A percentile compares a stretch with the other conserved stretches of the same genome.
These are phyloP conservation scores for Pollimyrus isidori DNA, from an alignment of 2,113 vertebrate genomes.

Conservation along the genomic window DNA sequence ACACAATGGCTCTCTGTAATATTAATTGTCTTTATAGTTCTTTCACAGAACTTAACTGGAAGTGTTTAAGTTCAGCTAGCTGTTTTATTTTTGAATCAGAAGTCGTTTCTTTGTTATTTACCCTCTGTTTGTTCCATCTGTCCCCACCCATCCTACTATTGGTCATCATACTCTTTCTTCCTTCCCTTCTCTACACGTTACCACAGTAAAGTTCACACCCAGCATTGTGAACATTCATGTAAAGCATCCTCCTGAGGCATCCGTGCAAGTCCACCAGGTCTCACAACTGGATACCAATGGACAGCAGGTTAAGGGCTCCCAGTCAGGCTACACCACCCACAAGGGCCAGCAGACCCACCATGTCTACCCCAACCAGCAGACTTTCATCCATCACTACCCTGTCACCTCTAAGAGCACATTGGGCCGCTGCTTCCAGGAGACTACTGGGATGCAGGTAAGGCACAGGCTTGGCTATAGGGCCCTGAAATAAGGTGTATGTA, in stretches of 20 bases:
- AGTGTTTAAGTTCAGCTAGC: not conserved
- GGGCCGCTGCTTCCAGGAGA: conserved; percentile 97
- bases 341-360: conserved; percentile 73
- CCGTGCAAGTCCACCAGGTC: conserved; percentile 95
- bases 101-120: not conserved
- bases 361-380: conserved; percentile 74
- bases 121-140: not conserved
- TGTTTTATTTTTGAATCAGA: not conserved
- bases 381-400: conserved; percentile 74
- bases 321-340: conserved; percentile 69
- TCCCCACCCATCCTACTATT: not conserved
- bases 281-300: conserved; percentile 79
- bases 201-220: conserved; percentile 76
- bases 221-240: conserved; percentile 94
- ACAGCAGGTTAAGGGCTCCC: conserved; percentile 69
- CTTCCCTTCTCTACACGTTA: not conserved
- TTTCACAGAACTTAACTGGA: conserved; percentile 1
- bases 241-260: conserved; percentile 93
- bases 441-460: conserved; percentile 80
- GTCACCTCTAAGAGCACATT: conserved; percentile 80
- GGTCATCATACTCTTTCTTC: not conserved
- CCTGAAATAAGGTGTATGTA: not conserved
- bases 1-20: not conserved
- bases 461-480: not conserved
- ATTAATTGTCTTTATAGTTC: conserved; percentile 16